Evolutionary conservation across 2,888 invertebrate species (phyloP).

Genomic region (Eristalis pertinax): DNA sequence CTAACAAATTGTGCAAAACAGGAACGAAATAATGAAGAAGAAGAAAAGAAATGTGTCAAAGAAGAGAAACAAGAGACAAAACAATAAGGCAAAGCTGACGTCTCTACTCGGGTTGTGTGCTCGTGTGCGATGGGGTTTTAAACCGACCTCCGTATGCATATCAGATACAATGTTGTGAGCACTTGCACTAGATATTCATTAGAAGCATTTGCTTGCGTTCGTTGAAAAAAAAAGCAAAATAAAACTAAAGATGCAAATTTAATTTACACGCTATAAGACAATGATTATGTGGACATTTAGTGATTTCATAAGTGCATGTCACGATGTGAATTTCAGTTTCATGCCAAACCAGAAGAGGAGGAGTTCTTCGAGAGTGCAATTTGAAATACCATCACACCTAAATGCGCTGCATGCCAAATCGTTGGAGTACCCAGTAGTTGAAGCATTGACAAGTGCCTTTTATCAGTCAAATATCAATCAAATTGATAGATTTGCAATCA

Average conservation of each 20-base stretch:
- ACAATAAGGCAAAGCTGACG: conserved; percentile 41
- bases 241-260: conserved; percentile 5
- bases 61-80: background rate
- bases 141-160: background rate
- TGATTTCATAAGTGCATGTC: background rate
- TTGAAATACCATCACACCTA: background rate
- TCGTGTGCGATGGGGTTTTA: background rate
- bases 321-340: background rate
- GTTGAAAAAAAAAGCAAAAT: conserved; percentile 6
- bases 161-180: conserved; percentile 11
- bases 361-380: background rate
- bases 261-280: background rate
- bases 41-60: conserved; percentile 9
- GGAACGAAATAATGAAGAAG: conserved; percentile 42
- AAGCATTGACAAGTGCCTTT: background rate
- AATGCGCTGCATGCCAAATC: background rate
- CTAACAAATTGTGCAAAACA: conserved; percentile 56
- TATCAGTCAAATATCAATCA: no score
- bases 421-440: background rate
- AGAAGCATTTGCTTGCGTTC: conserved; percentile 3
- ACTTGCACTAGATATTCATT: conserved; percentile 55
- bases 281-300: background rate
- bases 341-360: background rate
- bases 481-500: no score
- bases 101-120: background rate